Base-by-base conservation (phyloP, 2,888 invertebrate genomes). In the Agelastica alni region DNA sequence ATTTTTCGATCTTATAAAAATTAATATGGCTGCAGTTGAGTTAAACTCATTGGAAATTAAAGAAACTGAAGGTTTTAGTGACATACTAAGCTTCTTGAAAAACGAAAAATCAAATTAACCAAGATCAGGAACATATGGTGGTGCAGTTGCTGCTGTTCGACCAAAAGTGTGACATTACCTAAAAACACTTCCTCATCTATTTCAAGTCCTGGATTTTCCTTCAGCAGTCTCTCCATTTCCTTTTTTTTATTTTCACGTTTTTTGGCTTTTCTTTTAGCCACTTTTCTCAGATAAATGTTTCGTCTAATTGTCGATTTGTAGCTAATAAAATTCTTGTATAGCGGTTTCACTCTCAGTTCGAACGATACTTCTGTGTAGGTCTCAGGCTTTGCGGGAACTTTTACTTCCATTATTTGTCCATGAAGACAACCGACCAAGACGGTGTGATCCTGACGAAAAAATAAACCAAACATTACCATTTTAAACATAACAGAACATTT, bases 111-210 rank as follows among this genome's bases (percentile, higher is more conserved):
- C 12, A n/a, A n/a, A n/a, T n/a, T n/a, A n/a, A n/a, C n/a, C n/a
- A n/a, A n/a, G n/a, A n/a, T n/a, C n/a, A n/a, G n/a, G n/a, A n/a
- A n/a, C n/a, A n/a, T n/a, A n/a, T n/a, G n/a, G n/a, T n/a, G n/a
- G n/a, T n/a, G n/a, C n/a, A n/a, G n/a, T n/a, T n/a, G n/a, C n/a
- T n/a, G n/a, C n/a, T n/a, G n/a, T n/a, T n/a, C n/a, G n/a, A n/a
- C n/a, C n/a, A n/a, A n/a, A n/a, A n/a, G n/a, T n/a, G n/a, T n/a
- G n/a, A n/a, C n/a, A 6, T 68, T 76, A 88, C 88, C 83, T 53
- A 89, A 69, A 55, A 81, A 84, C 7, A 77, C 69, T 30, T 84
- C 83, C 65, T 85, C 81, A 59, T 85, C 83, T 12, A 85, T 80
- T 56, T 82, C 81, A 14, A 85, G 62, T 0, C 81, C 83, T 0